phyloP scores from a whole-genome alignment of 2,888 invertebrate species.

The Gisinianus flammeolus region DNA sequence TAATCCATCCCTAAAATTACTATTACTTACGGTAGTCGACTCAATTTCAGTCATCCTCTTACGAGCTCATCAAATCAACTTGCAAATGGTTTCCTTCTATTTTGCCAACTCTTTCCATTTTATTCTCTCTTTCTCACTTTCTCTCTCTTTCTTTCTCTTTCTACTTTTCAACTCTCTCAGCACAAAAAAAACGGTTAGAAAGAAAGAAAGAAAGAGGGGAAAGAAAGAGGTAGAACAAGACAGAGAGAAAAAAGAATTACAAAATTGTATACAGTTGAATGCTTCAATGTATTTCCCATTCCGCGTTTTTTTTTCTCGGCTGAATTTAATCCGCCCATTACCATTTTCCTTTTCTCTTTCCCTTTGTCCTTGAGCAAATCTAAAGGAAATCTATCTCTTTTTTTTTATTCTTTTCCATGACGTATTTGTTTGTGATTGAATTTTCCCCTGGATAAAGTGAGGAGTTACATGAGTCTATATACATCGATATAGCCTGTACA shows the following conservation, averaged over 20 bases:
- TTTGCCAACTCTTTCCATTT: neutral
- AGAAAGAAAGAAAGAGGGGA: too few relatives aligned
- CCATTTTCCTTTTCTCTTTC: too few relatives aligned
- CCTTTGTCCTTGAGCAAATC: too few relatives aligned
- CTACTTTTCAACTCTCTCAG: neutral
- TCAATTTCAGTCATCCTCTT: slow-evolving; percentile 2
- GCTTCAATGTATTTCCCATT: neutral
- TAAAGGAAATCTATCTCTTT: too few relatives aligned
- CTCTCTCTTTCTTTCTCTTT: neutral
- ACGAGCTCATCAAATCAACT: neutral
- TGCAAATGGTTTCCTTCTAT: neutral
- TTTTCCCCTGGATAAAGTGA: too few relatives aligned
- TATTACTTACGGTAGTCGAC: neutral
- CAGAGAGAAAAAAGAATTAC: neutral
- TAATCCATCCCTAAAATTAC: slow-evolving; percentile 3
- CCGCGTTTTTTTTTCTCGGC: too few relatives aligned
- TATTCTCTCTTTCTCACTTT: neutral
- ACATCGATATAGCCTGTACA: too few relatives aligned
- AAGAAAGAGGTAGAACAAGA: neutral
- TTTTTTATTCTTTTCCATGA: too few relatives aligned
- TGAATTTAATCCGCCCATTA: too few relatives aligned
- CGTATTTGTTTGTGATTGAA: too few relatives aligned
- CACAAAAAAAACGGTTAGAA: neutral
- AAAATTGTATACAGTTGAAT: neutral
- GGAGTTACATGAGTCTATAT: too few relatives aligned